phyloP scores from a whole-genome alignment of 2,113 vertebrate genomes.

The Furnarius figulus region DNA sequence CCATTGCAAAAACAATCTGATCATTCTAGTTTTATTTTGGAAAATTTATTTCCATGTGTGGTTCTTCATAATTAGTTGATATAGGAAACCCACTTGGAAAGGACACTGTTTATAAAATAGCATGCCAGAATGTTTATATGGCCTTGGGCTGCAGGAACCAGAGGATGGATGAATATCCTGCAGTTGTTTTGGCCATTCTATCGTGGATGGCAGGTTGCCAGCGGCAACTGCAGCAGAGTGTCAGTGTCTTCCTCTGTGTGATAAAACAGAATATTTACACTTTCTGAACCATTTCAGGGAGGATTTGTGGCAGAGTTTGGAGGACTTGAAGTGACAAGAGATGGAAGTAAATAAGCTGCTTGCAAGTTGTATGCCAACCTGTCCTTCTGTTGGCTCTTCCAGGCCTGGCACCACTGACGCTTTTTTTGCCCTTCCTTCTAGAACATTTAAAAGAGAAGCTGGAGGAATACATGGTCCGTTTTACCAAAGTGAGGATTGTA shows the following conservation, averaged over 20 bases:
- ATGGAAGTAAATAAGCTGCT: not conserved
- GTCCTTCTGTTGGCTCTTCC: slow-evolving; percentile 4
- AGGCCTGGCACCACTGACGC: not conserved
- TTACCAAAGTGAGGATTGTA: slow-evolving; percentile 87
- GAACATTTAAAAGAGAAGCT: slow-evolving; percentile 86
- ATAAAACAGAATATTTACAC: slow-evolving; percentile 27
- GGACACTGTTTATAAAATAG: not conserved
- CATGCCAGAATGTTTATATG: slow-evolving; percentile 1
- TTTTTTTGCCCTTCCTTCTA: slow-evolving; percentile 56
- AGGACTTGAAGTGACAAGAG: not conserved
- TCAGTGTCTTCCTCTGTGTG: not conserved
- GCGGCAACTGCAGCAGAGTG: not conserved
- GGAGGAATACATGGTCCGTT: slow-evolving; percentile 86
- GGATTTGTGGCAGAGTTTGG: not conserved
- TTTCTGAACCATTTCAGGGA: not conserved
- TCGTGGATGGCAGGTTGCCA: slow-evolving; percentile 1
- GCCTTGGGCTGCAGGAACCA: not conserved
- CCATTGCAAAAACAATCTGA: not conserved
- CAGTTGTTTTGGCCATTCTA: slow-evolving; percentile 14
- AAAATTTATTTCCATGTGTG: not conserved
- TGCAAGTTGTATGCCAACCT: not conserved
- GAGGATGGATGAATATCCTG: not conserved
- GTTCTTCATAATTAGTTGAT: not conserved
- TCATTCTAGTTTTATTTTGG: not conserved
- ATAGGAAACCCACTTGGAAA: slow-evolving; percentile 9